Base-by-base conservation (phyloP, 2,113 vertebrate genomes). In the Chaetodon trifascialis region DNA sequence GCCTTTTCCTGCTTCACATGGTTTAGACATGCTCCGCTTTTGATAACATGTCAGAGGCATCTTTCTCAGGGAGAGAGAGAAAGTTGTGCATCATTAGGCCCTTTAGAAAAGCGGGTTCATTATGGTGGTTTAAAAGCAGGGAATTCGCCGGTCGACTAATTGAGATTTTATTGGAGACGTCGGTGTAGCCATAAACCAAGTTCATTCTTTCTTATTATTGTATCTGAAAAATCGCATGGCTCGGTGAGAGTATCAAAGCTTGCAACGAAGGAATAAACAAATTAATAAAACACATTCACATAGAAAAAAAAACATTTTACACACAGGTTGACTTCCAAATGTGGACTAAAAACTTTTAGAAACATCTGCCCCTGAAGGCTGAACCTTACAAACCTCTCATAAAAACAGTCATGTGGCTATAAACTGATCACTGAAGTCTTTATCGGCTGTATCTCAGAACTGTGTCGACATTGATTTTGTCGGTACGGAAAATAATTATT, bases 1-100 rank as follows among this genome's bases (percentile, higher is more conserved):
- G 73, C 16, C 63, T 73, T 72, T 65, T 66, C 66, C 77, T 81
- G 84, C 84, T 83, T 73, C 70, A 56, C 78, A 30, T 66, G 82
- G 72, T 82, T 90, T 77, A 82, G 85, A 80, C 88, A 74, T 60
- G 84, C 79, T 79, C 55, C 11, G 66, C 66, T 76, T 85, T 74
- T 77, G 83, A 82, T 66, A 79, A 89, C 80, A 80, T 79, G 86
- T 85, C 83, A 81, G 12, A 42, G n/a, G 65, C 69, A 69, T 69
- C 54, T 63, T 40, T 82, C 23, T 73, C 15, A n/a, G 49, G 64
- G 23, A 73, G 30, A 58, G 30, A 58, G 4, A 16, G 9, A 46
- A 58, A 51, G 52, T 54, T 65, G 60, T 66, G 49, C n/a, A 11
- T 59, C 40, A 51, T 23, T 21, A 5, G 19, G 30, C 10, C 5